A percentile compares a stretch with the other conserved stretches of the same genome.
These are phyloP conservation scores for Apis florea DNA, from an alignment of 1,140 invertebrate species.

Conservation along the genomic window DNA sequence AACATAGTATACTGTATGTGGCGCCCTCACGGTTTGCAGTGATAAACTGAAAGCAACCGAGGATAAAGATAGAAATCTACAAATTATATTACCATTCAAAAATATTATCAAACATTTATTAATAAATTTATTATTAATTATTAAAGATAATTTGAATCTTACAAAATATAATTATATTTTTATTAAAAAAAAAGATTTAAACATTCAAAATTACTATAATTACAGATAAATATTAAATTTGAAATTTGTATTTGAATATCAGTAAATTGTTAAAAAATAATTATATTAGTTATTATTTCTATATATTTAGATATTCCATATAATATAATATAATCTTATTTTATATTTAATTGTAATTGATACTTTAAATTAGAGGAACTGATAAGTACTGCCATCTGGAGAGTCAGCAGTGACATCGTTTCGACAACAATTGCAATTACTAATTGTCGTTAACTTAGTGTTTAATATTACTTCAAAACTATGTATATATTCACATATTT, in stretches of 20 bases:
- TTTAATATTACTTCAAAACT: background rate
- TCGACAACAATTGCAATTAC: background rate
- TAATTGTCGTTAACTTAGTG: slow-evolving; percentile 7
- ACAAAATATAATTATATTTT: no score
- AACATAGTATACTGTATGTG: no score
- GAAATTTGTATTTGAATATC: background rate
- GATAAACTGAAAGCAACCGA: background rate
- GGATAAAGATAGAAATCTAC: background rate
- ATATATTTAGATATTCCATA: background rate
- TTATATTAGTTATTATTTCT: background rate
- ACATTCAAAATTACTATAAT: background rate
- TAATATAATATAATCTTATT: background rate
- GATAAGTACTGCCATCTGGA: background rate
- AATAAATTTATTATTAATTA: background rate
- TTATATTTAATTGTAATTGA: background rate
- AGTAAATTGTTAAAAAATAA: background rate
- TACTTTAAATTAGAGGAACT: background rate
- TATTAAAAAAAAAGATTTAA: background rate
- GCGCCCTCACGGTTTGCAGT: background rate
- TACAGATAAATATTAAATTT: background rate
- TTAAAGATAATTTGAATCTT: background rate
- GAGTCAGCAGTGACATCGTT: background rate
- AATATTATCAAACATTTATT: background rate
- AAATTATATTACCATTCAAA: background rate
- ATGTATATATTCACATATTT: background rate